These are phyloP conservation scores for Hycleus cichorii DNA, from an alignment of 1,140 invertebrate species.

Conservation along the genomic window DNA sequence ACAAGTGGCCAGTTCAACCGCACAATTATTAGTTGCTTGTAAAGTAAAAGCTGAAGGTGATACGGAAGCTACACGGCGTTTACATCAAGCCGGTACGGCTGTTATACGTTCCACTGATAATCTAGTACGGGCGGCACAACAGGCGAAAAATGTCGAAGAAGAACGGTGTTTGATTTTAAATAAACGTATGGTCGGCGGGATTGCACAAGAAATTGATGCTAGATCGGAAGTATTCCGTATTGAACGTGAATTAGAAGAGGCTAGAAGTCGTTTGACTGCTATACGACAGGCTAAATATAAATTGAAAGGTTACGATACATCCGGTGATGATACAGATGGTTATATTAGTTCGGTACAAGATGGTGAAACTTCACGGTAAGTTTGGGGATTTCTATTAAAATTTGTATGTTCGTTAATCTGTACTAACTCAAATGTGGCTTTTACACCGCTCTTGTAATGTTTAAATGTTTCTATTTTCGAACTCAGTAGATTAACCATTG, in stretches of 20 bases:
- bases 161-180: constrained; percentile 85
- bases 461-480: not conserved
- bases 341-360: constrained; percentile 36
- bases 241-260: constrained; percentile 89
- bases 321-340: constrained; percentile 40
- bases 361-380: constrained; percentile 37
- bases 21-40: constrained; percentile 93
- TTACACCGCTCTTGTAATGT: not conserved
- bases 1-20: constrained; percentile 94
- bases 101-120: constrained; percentile 97
- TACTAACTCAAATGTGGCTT: constrained; percentile 14
- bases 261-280: constrained; percentile 76
- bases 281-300: constrained; percentile 81
- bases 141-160: constrained; percentile 87
- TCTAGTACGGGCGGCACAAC: constrained; percentile 87
- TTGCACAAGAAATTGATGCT: constrained; percentile 87
- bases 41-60: constrained; percentile 96
- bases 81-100: constrained; percentile 92
- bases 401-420: not conserved
- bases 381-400: constrained; percentile 1
- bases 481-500: constrained; percentile 5
- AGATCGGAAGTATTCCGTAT: constrained; percentile 83
- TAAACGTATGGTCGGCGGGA: constrained; percentile 85
- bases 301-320: constrained; percentile 46
- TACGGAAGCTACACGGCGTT: constrained; percentile 84